Evolutionary conservation across 2,113 vertebrate species (phyloP), one percentile per base, ranked within the genome.

Genomic region (Chaetodon auriga): DNA sequence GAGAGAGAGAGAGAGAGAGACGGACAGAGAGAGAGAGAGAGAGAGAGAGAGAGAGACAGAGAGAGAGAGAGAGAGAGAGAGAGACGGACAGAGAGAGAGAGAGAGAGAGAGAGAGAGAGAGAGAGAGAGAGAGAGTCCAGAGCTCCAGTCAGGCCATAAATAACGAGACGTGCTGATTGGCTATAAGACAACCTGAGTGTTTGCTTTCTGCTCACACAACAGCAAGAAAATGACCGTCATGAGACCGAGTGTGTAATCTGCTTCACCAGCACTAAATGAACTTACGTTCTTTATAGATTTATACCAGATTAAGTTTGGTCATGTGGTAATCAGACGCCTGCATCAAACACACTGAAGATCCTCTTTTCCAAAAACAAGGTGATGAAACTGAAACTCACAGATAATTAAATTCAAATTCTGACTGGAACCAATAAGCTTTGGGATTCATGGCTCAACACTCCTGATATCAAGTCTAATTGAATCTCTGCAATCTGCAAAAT

Each of bases 391-490:
- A 82, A 41, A 64, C 14, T 68, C 23, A 21, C 16, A 60, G 35
- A 49, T 78, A 19, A 84, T 75, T 64, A 1, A 12, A 78, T 61
- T 57, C 15, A 51, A 3, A 69, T 19, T 41, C 25, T 10, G 68
- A 7, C 38, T 41, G 43, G 5, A 11, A 54, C 18, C 54, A 7
- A 36, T 58, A 41, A 0, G 5, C 43, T 78, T 5, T 1, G 1
- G 5, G 58, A 25, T 30, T 49, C 7, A 3, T 4, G 14, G 18
- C 11, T 4, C 4, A 25, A 65, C 15, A 13, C 21, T 25, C 68
- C 19, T 1, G 41, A 49, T 0, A n/a, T 25, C 5, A 45, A 9
- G 35, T 74, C 54, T 58, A n/a, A 75, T 30, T 2, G 1, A 87
- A 60, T 83, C 53, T 55, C 14, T 55, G 53, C 45, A 53, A 60